Base-by-base conservation (phyloP, 1,140 invertebrate genomes). In the Zaprionus capensis region DNA sequence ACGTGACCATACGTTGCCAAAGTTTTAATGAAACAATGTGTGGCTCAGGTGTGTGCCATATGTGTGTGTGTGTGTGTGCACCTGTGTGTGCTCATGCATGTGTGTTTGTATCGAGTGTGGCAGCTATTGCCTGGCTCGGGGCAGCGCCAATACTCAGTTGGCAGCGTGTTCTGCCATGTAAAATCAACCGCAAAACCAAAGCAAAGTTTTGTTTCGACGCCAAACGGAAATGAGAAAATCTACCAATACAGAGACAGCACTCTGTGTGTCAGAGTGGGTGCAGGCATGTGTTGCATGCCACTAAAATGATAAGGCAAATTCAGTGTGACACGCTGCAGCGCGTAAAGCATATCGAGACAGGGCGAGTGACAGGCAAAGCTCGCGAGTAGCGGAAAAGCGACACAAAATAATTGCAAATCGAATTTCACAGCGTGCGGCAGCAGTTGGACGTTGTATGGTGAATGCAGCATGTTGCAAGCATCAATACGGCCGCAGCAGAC, bases 1-100 rank as follows among this genome's bases (percentile, higher is more conserved):
- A 46, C 71, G 22, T 75, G 46, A 71, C 62, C 80, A 83, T 75
- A 87, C 75, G 80, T 88, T 74, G 71, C 71, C 58, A 75, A 87
- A 88, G 84, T 88, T 88, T 88, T 90, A 88, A 90, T 88, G 84
- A 88, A 88, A 90, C 85, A 81, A 88, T 88, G 57, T 86, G 83
- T 72, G 78, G 78, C 66, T 62, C 22, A 74, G 38, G 41, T 70
- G 41, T 34, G 24, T 28, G 26, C 26, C 26, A 28, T 7, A 3
- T 20, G 9, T 17, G 12, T 34, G 9, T 53, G 36, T 22, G 20
- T 22, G 15, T 34, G 34, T 17, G 12, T 24, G 24, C 22, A 14
- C 5, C 2, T 31, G 0, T 9, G 2, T 31, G 28, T 31, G 15
- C 24, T 5, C 24, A 5, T 26, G 36, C 28, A 7, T 38, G 15